Evolutionary conservation across 1,140 invertebrate genomes (phyloP).

Genomic region (Globodera ellingtonae): DNA sequence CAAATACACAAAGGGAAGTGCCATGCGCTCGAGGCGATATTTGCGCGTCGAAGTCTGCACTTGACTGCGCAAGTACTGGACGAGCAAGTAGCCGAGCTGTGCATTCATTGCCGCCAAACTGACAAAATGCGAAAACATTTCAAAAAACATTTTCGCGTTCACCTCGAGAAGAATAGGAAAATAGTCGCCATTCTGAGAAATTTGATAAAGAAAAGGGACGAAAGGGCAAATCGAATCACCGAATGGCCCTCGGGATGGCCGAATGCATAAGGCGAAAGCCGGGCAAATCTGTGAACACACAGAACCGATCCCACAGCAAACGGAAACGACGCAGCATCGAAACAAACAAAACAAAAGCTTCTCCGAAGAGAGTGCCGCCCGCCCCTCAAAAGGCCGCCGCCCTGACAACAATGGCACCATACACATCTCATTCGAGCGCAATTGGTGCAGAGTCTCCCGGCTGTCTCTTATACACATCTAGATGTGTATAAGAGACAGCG

Average conservation of each 20-base stretch:
- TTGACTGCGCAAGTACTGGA: slow-evolving; percentile 28
- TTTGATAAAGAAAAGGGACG: neutral
- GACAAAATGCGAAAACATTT: neutral
- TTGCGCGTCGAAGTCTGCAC: slow-evolving; percentile 25
- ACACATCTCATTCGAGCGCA: no score
- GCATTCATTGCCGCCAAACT: slow-evolving; percentile 22
- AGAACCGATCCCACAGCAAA: slow-evolving; percentile 41
- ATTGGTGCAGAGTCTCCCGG: no score
- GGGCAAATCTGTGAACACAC: slow-evolving; percentile 45
- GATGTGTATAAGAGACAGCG: no score
- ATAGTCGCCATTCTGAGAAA: neutral
- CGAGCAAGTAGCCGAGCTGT: slow-evolving; percentile 33
- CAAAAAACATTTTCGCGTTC: neutral
- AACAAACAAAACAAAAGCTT: no score
- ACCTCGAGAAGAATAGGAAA: neutral
- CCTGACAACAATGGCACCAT: neutral
- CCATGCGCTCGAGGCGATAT: slow-evolving; percentile 20
- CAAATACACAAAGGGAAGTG: slow-evolving; percentile 35
- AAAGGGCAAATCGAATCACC: slow-evolving; percentile 11
- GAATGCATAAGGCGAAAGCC: slow-evolving; percentile 45
- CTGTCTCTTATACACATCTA: no score
- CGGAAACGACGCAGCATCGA: neutral
- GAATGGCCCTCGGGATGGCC: slow-evolving; percentile 16
- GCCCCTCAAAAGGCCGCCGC: no score
- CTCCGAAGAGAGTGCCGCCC: no score